Evolutionary conservation across 2,797 vertebrate genomes (phyloP), one percentile per base, ranked within the genome.

Genomic region (Falco rusticolus): DNA sequence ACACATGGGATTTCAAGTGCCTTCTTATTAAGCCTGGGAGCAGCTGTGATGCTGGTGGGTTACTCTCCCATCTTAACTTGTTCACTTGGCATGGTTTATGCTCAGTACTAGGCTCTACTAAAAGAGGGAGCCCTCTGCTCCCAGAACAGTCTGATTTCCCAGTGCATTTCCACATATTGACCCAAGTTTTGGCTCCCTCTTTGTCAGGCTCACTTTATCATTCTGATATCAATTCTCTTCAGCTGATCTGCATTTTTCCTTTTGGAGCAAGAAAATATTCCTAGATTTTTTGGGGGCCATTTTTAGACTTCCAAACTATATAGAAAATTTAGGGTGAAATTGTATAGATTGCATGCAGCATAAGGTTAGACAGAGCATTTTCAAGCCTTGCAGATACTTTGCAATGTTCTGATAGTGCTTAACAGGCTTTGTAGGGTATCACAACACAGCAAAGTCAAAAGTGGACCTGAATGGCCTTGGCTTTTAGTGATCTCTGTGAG

Each of bases 131-230:
- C 2, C 34, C 9, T 3, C 17, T 8, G 3, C 6, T 56, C 53
- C 21, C 29, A 48, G 22, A 1, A 11, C 45, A 19, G 12, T 84
- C 50, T 79, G 50, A 57, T 61, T 87, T 76, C 26, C n/a, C 50
- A n/a, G 10, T 25, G 19, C 17, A 25, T 75, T 75, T 72, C 50
- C 20, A 37, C 29, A 18, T 4, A 19, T 28, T 0, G 0, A 13
- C 57, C 51, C 53, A 45, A 66, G 25, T 41, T 81, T 77, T 78
- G 50, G 39, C 28, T 75, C 11, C 5, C 3, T 54, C 20, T 64
- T 64, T 87, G 13, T 63, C 26, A 59, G 29, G 14, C 7, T 92
- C 11, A 45, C 60, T 84, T 84, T 26, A 9, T 47, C 16, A 26
- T 80, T 80, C 33, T 39, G n/a, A 4, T 43, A 34, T 33, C 56